These are phyloP conservation scores for Rosalia funebris DNA, from an alignment of 2,888 invertebrate genomes.

Conservation along the genomic window DNA sequence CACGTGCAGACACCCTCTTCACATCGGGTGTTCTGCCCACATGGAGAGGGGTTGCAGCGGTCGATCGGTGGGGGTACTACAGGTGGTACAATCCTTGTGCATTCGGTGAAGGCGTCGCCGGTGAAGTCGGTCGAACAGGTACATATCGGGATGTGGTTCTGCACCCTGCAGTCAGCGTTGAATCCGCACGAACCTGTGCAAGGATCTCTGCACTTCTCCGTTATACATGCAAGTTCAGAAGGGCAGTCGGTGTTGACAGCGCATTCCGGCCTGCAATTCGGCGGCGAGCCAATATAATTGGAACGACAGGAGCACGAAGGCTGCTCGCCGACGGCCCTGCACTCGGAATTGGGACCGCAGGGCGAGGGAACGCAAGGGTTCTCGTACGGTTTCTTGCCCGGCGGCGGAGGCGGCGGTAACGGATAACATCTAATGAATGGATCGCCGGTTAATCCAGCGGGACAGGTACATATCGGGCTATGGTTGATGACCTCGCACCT, in stretches of 20 bases:
- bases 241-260: slow-evolving; percentile 76
- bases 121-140: slow-evolving; percentile 70
- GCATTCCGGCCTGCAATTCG: slow-evolving; percentile 80
- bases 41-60: slow-evolving; percentile 80
- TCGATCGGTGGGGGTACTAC: slow-evolving; percentile 61
- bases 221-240: slow-evolving; percentile 74
- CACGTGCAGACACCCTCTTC: slow-evolving; percentile 78
- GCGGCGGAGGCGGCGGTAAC: slow-evolving; percentile 56
- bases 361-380: slow-evolving; percentile 72
- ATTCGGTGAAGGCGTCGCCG: slow-evolving; percentile 75
- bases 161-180: slow-evolving; percentile 76
- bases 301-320: slow-evolving; percentile 77
- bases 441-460: slow-evolving; percentile 73
- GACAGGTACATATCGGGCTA: slow-evolving; percentile 80
- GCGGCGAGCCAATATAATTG: slow-evolving; percentile 78
- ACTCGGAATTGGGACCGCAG: slow-evolving; percentile 73
- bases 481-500: slow-evolving; percentile 80
- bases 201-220: slow-evolving; percentile 77
- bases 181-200: slow-evolving; percentile 78
- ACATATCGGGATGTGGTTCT: slow-evolving; percentile 77
- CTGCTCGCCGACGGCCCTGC: slow-evolving; percentile 67
- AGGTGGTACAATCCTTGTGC: slow-evolving; percentile 63
- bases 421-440: slow-evolving; percentile 77
- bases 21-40: slow-evolving; percentile 82
- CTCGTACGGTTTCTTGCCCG: slow-evolving; percentile 57